Conservation (phyloP, 37 sponge, comb jelly and placozoan species). For the Amphimedon queenslandica region DNA sequence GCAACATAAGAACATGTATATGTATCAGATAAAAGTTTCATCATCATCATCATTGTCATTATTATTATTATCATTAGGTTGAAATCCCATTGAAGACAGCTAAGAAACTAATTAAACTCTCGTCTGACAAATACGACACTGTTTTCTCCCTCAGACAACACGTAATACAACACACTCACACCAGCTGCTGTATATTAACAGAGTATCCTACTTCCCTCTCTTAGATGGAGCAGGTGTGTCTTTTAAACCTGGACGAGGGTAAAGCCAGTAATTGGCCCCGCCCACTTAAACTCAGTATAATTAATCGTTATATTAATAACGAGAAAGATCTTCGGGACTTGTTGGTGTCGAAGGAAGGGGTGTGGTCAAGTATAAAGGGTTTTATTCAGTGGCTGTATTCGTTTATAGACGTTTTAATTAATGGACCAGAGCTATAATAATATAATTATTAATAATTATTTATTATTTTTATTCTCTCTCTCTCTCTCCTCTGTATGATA, state of each 20-base stretch:
- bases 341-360: slow-evolving; percentile 42
- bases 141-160: slow-evolving; percentile 45
- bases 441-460: no score
- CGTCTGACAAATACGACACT: slow-evolving; percentile 79
- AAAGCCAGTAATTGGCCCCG: slow-evolving; percentile 59
- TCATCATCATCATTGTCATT: background rate
- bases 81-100: slow-evolving; percentile 72
- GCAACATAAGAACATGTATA: no score
- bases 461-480: no score
- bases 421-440: no score
- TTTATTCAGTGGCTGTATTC: slow-evolving; percentile 69
- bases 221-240: slow-evolving; percentile 72
- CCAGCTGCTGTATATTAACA: background rate
- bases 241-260: slow-evolving; percentile 74
- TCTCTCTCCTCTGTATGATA: no score
- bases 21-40: no score
- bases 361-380: slow-evolving; percentile 70
- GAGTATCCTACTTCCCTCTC: background rate
- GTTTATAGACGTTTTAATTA: background rate
- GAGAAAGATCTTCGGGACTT: slow-evolving; percentile 42
- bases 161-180: slow-evolving; percentile 32
- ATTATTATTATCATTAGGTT: slow-evolving; percentile 34
- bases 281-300: slow-evolving; percentile 50
- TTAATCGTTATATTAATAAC: slow-evolving; percentile 39
- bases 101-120: slow-evolving; percentile 57